phyloP scores from a whole-genome alignment of 2,113 vertebrate genomes.

The Xyrauchen texanus region DNA sequence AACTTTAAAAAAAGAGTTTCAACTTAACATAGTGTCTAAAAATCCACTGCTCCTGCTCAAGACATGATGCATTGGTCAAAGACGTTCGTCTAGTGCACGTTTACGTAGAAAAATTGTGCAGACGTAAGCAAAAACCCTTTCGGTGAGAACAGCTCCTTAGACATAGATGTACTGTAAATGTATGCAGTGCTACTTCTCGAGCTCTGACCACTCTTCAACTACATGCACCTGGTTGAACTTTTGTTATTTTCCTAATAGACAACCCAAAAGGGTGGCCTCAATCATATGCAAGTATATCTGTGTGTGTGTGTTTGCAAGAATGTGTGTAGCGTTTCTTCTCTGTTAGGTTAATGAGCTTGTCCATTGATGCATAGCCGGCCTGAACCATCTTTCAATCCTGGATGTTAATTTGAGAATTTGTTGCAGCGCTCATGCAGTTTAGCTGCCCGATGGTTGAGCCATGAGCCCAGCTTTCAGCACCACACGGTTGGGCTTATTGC shows the following conservation, averaged over 20 bases:
- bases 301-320: background rate
- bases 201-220: background rate
- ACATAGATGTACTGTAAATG: too few species aligned
- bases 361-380: slow-evolving; percentile 13
- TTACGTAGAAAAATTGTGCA: too few species aligned
- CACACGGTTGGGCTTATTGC: background rate
- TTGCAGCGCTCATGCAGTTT: background rate
- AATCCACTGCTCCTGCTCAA: too few species aligned
- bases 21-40: too few species aligned
- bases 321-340: slow-evolving; percentile 3
- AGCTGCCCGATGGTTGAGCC: background rate
- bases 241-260: slow-evolving; percentile 1
- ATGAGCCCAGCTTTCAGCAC: background rate
- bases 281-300: background rate
- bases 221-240: background rate
- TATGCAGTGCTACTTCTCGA: background rate
- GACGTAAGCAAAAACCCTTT: too few species aligned
- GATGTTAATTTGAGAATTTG: slow-evolving; percentile 47
- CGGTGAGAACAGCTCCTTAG: too few species aligned
- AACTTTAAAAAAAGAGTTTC: too few species aligned
- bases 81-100: too few species aligned
- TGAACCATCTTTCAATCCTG: slow-evolving; percentile 26
- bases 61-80: too few species aligned
- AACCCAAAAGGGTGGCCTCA: slow-evolving; percentile 2
- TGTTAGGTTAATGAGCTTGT: slow-evolving; percentile 30